Evolutionary conservation across 2,888 invertebrate species (phyloP).

Genomic region (Prosopocoilus inquinatus): DNA sequence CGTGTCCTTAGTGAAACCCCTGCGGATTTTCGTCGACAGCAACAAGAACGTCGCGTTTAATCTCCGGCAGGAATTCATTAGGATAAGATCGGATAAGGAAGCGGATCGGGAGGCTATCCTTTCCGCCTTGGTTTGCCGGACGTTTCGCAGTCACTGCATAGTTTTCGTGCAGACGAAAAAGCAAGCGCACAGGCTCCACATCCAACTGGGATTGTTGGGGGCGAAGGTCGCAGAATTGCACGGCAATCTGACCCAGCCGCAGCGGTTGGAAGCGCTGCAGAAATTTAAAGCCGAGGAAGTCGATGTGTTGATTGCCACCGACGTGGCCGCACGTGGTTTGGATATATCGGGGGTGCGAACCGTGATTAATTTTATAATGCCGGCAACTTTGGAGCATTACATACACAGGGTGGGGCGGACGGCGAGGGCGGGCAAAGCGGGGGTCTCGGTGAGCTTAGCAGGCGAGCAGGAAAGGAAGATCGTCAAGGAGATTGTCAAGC

Average conservation of each 20-base stretch:
- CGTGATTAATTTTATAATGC: constrained; percentile 95
- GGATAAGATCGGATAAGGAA: constrained; percentile 86
- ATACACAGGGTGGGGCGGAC: constrained; percentile 96
- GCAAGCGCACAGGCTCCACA: constrained; percentile 91
- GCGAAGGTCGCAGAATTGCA: constrained; percentile 88
- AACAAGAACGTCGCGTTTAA: constrained; percentile 95
- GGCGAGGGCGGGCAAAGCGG: constrained; percentile 90
- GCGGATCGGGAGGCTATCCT: constrained; percentile 89
- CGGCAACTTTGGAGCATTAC: constrained; percentile 91
- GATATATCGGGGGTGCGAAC: constrained; percentile 98
- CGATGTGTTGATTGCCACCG: constrained; percentile 85
- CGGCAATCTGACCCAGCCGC: constrained; percentile 93
- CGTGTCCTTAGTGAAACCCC: constrained; percentile 88
- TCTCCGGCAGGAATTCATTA: constrained; percentile 93
- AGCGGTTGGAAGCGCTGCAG: constrained; percentile 84
- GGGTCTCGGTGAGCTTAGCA: constrained; percentile 91
- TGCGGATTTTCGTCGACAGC: constrained; percentile 93
- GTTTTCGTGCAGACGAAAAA: constrained; percentile 96
- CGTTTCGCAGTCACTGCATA: constrained; percentile 88
- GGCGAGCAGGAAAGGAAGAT: constrained; percentile 90
- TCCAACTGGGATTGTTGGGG: constrained; percentile 86
- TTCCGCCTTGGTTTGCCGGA: constrained; percentile 78
- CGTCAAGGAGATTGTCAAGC: constrained; percentile 88
- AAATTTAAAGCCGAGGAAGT: constrained; percentile 83
- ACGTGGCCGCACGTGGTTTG: constrained; percentile 88